Base-by-base conservation (phyloP, 2,888 invertebrate species). In the Pollenia angustigena region DNA sequence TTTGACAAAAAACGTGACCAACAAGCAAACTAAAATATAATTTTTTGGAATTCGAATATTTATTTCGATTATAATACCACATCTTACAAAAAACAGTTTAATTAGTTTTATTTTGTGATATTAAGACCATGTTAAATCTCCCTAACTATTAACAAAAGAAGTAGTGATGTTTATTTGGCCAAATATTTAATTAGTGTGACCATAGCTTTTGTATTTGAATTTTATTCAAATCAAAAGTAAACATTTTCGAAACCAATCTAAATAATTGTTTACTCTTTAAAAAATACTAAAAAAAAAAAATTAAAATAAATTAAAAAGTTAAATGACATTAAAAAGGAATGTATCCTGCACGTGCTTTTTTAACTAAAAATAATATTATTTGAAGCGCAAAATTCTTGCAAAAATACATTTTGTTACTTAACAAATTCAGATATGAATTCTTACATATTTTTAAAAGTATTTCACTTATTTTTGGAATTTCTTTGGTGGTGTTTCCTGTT, bases 151-250 rank as follows among this genome's bases (percentile, higher is more conserved):
- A 58, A 8, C 6, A 14, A 32, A 14, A 10, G 16, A n/a, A 14
- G 4, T 60, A 14, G 14, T 14, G 40, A 40, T 40, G 2, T 60
- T 14, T 60, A 14, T 40, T 10, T 60, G 16, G 16, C 2, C 23
- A 23, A 23, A 23, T 23, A 3, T 62, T 42, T 62, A 46, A 46
- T 7, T n/a, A 50, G 50, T 12, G 50, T 50, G 50, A 1, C 23
- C 23, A 2, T 23, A 23, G 23, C 23, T 23, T 32, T 32, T 16
- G 16, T 40, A 62, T 44, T 60, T 58, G 12, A 58, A 56, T 56
- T 60, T 40, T 74, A 60, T 74, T 74, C 14, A 56, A 46, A 81
- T 48, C 11, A 42, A 16, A 74, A 58, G 48, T 48, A 72, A 66
- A 54, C 11, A 58, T 74, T 74, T 18, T 56, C n/a, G 10, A 58